phyloP scores from a whole-genome alignment of 2,113 vertebrate genomes.

The Machaerirhynchus nigripectus region DNA sequence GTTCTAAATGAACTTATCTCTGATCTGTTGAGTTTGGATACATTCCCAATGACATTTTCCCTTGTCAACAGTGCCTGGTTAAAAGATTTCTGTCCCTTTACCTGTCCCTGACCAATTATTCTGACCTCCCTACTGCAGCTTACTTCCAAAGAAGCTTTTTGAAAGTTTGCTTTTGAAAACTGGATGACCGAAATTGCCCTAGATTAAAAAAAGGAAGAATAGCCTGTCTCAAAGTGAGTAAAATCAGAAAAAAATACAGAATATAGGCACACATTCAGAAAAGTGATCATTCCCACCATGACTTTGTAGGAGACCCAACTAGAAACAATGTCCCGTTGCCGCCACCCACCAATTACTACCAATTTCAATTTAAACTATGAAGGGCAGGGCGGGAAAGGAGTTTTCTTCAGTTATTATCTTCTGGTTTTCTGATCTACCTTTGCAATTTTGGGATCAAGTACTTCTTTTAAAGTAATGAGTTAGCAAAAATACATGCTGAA shows the following conservation, averaged over 20 bases:
- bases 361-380: neutral
- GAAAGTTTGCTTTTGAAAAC: neutral
- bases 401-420: neutral
- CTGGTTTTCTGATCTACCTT: neutral
- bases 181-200: neutral
- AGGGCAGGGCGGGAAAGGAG: too few relatives aligned
- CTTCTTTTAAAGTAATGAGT: conserved; percentile 20
- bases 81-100: neutral
- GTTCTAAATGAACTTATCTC: neutral
- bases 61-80: neutral
- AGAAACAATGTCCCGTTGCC: neutral
- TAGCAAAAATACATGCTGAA: conserved; percentile 5
- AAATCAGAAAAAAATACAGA: neutral
- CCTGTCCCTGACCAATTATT: neutral
- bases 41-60: neutral
- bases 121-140: neutral
- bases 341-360: neutral
- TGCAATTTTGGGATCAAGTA: conserved; percentile 2
- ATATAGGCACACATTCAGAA: neutral
- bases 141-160: neutral
- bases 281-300: neutral
- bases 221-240: neutral
- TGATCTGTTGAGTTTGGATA: neutral
- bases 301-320: neutral
- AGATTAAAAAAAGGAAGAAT: neutral